Percentiles rank a stretch among this genome's conserved stretches.
Conservation (phyloP, 2,888 invertebrate genomes). For the Ichneumoninae sp. region DNA sequence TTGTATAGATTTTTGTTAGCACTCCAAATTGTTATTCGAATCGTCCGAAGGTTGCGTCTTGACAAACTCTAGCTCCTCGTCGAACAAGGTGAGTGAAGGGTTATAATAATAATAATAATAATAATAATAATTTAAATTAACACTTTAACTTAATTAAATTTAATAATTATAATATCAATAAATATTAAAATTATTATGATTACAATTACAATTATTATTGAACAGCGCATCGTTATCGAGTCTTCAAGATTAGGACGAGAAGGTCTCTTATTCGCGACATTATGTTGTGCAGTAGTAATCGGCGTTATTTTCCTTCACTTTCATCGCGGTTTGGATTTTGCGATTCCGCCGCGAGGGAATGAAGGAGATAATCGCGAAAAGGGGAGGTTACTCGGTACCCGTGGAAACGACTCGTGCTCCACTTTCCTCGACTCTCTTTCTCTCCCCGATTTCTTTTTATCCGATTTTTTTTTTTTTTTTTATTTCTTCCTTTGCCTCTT, state of each 20-base stretch:
- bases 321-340: slow-evolving; percentile 53
- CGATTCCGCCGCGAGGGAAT: slow-evolving; percentile 46
- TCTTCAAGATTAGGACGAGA: not conserved
- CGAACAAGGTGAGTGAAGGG: no score
- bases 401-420: slow-evolving; percentile 59
- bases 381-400: slow-evolving; percentile 46
- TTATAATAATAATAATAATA: no score
- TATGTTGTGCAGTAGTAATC: not conserved
- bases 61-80: no score
- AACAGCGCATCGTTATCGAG: not conserved
- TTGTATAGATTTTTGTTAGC: no score
- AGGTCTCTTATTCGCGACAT: not conserved
- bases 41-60: no score
- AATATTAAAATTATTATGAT: no score
- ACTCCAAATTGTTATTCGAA: no score
- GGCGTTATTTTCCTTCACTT: slow-evolving; percentile 62
- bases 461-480: slow-evolving; percentile 53
- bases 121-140: no score
- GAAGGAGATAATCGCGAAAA: slow-evolving; percentile 54
- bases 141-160: no score
- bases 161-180: no score
- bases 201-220: not conserved
- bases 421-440: slow-evolving; percentile 69
- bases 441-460: slow-evolving; percentile 61
- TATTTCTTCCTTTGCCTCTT: slow-evolving; percentile 28